phyloP scores from a whole-genome alignment of 2,797 vertebrate species.

The Cheirogaleus major region DNA sequence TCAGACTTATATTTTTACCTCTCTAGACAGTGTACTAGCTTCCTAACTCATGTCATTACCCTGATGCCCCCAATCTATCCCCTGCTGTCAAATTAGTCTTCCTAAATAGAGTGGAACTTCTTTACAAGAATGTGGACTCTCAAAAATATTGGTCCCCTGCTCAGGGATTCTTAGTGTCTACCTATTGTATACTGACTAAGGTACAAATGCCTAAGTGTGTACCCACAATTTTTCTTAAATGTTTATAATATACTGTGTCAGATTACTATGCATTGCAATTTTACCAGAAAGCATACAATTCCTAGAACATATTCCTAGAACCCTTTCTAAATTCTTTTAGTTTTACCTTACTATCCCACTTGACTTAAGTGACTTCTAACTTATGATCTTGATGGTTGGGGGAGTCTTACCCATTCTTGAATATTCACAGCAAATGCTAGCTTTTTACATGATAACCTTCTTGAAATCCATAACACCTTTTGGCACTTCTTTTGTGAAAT shows the following conservation, averaged over 20 bases:
- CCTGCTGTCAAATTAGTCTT: background rate
- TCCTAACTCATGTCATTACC: background rate
- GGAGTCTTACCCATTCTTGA: background rate
- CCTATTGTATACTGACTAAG: background rate
- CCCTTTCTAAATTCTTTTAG: background rate
- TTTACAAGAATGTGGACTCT: background rate
- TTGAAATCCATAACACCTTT: conserved; percentile 5
- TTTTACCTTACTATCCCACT: background rate
- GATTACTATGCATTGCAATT: background rate
- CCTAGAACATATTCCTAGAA: background rate
- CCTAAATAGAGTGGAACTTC: background rate
- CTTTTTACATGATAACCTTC: background rate
- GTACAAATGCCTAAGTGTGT: background rate
- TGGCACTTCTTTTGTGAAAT: conserved; percentile 24
- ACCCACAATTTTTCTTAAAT: background rate
- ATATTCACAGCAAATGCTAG: background rate
- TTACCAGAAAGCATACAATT: background rate
- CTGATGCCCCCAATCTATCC: background rate
- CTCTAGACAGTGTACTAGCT: background rate
- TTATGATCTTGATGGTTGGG: background rate
- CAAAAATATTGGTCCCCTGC: background rate
- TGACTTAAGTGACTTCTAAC: background rate
- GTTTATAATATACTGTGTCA: background rate
- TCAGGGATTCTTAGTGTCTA: conserved; percentile 43
- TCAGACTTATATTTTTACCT: background rate